Evolutionary conservation across 2,888 invertebrate species (phyloP), one percentile per base, ranked within the genome.

Genomic region (Drosophila vallismaia): DNA sequence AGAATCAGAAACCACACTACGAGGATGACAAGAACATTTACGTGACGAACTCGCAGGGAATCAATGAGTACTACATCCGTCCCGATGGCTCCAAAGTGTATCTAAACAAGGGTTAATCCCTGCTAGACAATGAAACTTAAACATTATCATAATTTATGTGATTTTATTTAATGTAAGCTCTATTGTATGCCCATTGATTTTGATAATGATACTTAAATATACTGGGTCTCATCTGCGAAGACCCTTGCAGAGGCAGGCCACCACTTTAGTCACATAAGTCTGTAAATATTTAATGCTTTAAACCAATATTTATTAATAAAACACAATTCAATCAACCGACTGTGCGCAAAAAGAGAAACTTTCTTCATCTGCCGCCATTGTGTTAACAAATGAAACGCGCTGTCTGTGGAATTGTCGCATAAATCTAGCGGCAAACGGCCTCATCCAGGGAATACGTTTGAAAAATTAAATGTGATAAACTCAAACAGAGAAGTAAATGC

Each of bases 11-110:
- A 4, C 60, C 55, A 10, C 71, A 67, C 29, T 76, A 74, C 3
- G 87, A 87, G 38, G 86, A 89, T 29, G 80, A 90, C 53, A 84
- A 89, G 45, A 91, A 91, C 72, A 82, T 91, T 26, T 91, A 91
- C 71, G 87, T 91, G 26, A 91, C 89, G 28, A 91, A 91, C 77
- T 76, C 84, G 0, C 79, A 88, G 44, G 91, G 91, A 0, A 69
- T 89, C 0, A 89, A 88, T 0, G 91, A 91, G 66, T 91, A 91
- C 71, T 91, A 90, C 26, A 79, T 91, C 48, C 89, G 87, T 4
- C 88, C 89, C 4, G 81, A 87, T 55, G 91, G 91, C 1, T 75
- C 82, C 14, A 91, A 90, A 60, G 77, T 91, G 0, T 91, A 90
- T 57, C 60, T 90, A 12, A 76, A 74, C 46, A 70, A 57, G n/a